phyloP scores from a whole-genome alignment of 2,888 invertebrate species.

The Enchytraeus crypticus region DNA sequence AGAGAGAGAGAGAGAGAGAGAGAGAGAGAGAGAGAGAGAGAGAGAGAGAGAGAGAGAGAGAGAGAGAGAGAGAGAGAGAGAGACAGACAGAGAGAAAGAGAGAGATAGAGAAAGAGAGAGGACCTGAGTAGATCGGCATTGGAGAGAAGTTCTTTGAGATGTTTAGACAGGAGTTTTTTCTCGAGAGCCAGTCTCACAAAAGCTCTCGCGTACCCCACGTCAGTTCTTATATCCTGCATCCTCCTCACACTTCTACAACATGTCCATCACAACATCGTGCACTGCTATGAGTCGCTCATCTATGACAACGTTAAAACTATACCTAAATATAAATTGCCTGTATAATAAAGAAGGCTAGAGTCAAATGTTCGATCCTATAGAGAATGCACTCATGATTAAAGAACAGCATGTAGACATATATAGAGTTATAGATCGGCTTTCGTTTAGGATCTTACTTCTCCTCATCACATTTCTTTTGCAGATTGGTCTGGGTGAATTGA shows the following conservation, averaged over 20 bases:
- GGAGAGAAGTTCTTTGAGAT: conserved; percentile 71
- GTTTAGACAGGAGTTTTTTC: conserved; percentile 86
- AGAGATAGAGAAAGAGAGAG: too few species aligned
- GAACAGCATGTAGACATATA: too few species aligned
- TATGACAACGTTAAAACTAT: conserved; percentile 47
- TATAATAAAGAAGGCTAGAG: not conserved
- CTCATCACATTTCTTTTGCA: too few species aligned
- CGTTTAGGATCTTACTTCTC: too few species aligned
- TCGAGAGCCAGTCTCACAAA: conserved; percentile 93
- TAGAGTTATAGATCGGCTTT: too few species aligned
- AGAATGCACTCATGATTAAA: too few species aligned
- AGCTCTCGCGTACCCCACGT: conserved; percentile 78
- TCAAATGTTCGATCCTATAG: not conserved
- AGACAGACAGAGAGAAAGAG: not conserved
- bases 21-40: not conserved
- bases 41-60: not conserved
- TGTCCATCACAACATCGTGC: conserved; percentile 77
- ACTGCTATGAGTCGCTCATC: conserved; percentile 72
- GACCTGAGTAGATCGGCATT: conserved; percentile 46
- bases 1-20: not conserved
- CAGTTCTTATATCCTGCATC: conserved; percentile 96
- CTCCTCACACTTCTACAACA: conserved; percentile 37
- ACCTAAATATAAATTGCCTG: not conserved
- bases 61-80: conserved; percentile 1
- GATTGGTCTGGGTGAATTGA: too few species aligned